A percentile compares a stretch with the other conserved stretches of the same genome.
Evolutionary conservation across 1,140 invertebrate species (phyloP).

Genomic region (Drosophila sucinea): DNA sequence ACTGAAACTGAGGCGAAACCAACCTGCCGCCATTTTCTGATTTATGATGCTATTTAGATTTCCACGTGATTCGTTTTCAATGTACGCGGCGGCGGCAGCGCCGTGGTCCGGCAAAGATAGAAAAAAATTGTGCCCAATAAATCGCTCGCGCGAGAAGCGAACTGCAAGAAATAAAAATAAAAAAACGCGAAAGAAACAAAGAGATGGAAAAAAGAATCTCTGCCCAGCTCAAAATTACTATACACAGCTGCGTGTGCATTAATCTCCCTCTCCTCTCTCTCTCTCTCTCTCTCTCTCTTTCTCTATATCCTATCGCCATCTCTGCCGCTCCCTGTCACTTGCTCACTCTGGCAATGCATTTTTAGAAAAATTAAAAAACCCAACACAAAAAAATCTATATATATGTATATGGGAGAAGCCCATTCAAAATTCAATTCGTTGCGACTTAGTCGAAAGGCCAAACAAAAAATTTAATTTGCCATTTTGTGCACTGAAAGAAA

Average conservation of each 20-base stretch:
- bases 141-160: slow-evolving; percentile 57
- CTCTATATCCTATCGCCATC: slow-evolving; percentile 13
- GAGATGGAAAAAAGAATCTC: slow-evolving; percentile 20
- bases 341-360: slow-evolving; percentile 46
- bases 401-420: slow-evolving; percentile 17
- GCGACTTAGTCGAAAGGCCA: slow-evolving; percentile 29
- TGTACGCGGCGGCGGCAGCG: slow-evolving; percentile 58
- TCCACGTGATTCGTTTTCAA: slow-evolving; percentile 79
- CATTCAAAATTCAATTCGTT: slow-evolving; percentile 63
- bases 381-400: neutral
- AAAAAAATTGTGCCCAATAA: slow-evolving; percentile 76
- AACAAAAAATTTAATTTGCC: slow-evolving; percentile 2
- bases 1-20: slow-evolving; percentile 53
- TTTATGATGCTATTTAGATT: slow-evolving; percentile 82
- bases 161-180: slow-evolving; percentile 39
- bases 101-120: slow-evolving; percentile 59
- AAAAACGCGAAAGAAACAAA: slow-evolving; percentile 48
- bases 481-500: slow-evolving; percentile 1
- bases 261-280: slow-evolving; percentile 49
- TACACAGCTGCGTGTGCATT: slow-evolving; percentile 79
- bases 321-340: neutral
- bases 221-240: slow-evolving; percentile 74
- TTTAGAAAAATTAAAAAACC: slow-evolving; percentile 51
- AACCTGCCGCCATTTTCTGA: slow-evolving; percentile 80
- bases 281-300: neutral